phyloP scores from a whole-genome alignment of 2,113 vertebrate genomes.

The Elaphurus davidianus region DNA sequence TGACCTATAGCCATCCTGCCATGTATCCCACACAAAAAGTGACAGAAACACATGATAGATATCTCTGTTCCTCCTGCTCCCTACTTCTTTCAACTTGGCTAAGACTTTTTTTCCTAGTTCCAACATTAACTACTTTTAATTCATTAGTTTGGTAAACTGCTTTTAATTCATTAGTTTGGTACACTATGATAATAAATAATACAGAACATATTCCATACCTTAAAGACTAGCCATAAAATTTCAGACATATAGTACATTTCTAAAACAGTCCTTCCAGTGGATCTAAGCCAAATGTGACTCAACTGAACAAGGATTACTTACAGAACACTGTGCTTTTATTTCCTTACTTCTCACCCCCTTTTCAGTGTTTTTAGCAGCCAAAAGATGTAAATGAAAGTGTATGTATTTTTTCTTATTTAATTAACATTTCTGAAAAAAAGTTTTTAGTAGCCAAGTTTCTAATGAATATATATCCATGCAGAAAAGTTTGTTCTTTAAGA shows the following conservation, averaged over 20 bases:
- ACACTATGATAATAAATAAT: slow-evolving; percentile 37
- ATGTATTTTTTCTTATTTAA: background rate
- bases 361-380: background rate
- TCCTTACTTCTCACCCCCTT: background rate
- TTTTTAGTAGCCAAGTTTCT: background rate
- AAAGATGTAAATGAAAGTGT: background rate
- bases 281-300: slow-evolving; percentile 39
- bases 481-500: background rate
- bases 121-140: slow-evolving; percentile 34
- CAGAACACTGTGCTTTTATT: background rate
- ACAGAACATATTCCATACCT: slow-evolving; percentile 66
- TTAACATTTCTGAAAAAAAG: background rate
- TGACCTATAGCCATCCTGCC: background rate
- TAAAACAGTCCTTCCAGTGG: slow-evolving; percentile 19
- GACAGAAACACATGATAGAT: background rate
- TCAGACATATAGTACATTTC: slow-evolving; percentile 41
- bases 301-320: background rate
- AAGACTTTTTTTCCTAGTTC: background rate
- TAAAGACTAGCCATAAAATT: slow-evolving; percentile 55
- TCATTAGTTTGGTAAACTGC: slow-evolving; percentile 56
- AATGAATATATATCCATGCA: background rate
- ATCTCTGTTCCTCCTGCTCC: background rate
- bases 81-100: slow-evolving; percentile 21
- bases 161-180: slow-evolving; percentile 66
- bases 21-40: background rate